These are phyloP conservation scores for Stegophylla sp. DNA, from an alignment of 2,888 invertebrate genomes.

Conservation along the genomic window DNA sequence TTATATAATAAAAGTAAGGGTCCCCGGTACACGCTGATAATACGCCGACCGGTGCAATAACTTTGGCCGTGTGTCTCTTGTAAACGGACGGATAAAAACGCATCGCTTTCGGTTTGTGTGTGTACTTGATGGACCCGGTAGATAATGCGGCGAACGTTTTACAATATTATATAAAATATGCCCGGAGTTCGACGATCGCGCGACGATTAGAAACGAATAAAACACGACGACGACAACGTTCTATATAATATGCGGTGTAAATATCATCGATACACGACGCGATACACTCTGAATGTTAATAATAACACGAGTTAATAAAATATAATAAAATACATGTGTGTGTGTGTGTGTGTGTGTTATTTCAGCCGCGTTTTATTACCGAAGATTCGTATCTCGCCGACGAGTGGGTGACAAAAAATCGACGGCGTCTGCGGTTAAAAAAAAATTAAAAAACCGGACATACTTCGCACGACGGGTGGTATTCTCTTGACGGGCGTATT, in stretches of 20 bases:
- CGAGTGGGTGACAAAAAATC: too few relatives aligned
- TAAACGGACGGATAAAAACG: constrained; percentile 48
- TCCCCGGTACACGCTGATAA: constrained; percentile 14
- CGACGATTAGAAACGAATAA: neutral
- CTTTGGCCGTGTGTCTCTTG: constrained; percentile 41
- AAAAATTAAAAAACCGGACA: too few relatives aligned
- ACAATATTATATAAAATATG: too few relatives aligned
- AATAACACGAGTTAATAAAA: too few relatives aligned
- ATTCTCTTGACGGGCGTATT: too few relatives aligned
- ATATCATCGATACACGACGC: neutral
- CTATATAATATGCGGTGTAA: too few relatives aligned
- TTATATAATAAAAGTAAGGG: neutral
- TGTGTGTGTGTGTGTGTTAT: neutral
- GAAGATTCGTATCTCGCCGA: constrained; percentile 6
- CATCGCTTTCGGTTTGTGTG: constrained; percentile 1
- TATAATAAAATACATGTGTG: too few relatives aligned
- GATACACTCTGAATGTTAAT: too few relatives aligned
- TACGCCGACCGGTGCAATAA: constrained; percentile 29
- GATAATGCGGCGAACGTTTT: too few relatives aligned
- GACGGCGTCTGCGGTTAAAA: too few relatives aligned
- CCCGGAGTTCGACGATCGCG: neutral
- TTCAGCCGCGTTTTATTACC: neutral
- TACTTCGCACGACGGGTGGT: too few relatives aligned
- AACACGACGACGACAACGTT: too few relatives aligned
- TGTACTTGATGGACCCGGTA: constrained; percentile 12